Percentiles rank a stretch among this genome's conserved stretches.
These are phyloP conservation scores for Nannobrachium achirus DNA, from an alignment of 2,113 vertebrate genomes.

Conservation along the genomic window DNA sequence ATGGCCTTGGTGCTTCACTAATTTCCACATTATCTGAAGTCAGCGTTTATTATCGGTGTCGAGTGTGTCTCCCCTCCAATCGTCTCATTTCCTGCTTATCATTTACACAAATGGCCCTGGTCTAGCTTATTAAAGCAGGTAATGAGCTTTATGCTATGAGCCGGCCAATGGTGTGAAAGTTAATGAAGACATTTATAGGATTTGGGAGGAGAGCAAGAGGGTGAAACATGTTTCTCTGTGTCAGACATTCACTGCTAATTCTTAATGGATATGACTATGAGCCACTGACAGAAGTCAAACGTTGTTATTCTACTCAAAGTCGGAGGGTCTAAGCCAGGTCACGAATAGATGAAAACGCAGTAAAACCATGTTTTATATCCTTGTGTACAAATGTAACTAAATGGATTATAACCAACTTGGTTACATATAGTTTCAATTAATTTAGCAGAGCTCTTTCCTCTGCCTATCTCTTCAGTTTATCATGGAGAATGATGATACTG, in stretches of 20 bases:
- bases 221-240: conserved; percentile 15
- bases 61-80: conserved; percentile 21
- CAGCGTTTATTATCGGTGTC: conserved; percentile 20
- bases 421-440: no score
- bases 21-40: conserved; percentile 44
- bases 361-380: no score
- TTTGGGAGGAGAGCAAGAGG: conserved; percentile 4
- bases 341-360: no score
- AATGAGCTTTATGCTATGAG: conserved; percentile 29
- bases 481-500: no score
- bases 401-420: no score
- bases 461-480: no score
- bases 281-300: not conserved
- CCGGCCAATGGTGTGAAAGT: conserved; percentile 19
- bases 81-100: conserved; percentile 32
- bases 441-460: no score
- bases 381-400: no score
- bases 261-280: conserved; percentile 3
- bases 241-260: conserved; percentile 5
- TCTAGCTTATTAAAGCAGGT: conserved; percentile 40
- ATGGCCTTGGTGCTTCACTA: conserved; percentile 75
- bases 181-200: conserved; percentile 39
- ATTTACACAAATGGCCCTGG: conserved; percentile 24
- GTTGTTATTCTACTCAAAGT: not conserved
- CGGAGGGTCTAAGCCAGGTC: no score